Evolutionary conservation across 2,797 vertebrate genomes (phyloP), one percentile per base, ranked within the genome.

Genomic region (Arnoldichthys spilopterus): DNA sequence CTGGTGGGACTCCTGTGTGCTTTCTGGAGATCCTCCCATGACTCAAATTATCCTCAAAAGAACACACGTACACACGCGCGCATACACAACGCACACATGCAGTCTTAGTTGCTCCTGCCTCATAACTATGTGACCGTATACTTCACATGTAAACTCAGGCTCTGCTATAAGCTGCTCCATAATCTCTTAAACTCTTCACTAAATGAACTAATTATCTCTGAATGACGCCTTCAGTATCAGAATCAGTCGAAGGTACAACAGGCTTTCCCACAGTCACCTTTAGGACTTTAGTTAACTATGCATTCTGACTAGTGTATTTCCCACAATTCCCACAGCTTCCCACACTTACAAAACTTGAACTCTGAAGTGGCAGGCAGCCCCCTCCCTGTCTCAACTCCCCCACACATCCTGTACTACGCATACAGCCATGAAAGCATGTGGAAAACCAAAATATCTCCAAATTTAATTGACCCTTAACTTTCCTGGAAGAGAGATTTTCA

Each of bases 331-430:
- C 28, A 73, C 24, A 63, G 63, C 47, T 82, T 76, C 80, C 59
- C 32, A 59, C 70, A 77, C 78, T 72, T 82, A 54, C 43, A 77
- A 22, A 73, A 49, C 26, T 49, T 76, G n/a, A n/a, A n/a, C n/a
- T 72, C 34, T 45, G 3, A 59, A 51, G 59, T 24, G 32, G 24
- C 56, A 78, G 30, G 26, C 24, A 56, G 63, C 28, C 20, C 5
- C 28, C 34, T 37, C 3, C 37, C 37, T 1, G 4, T 4, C 16
- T 53, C 18, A 4, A n/a, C 40, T 72, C 72, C 45, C 66, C 16
- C 71, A 5, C 37, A 69, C 61, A 69, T 69, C 64, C 71, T 75
- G 70, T 59, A 20, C 58, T 28, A 18, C 30, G 30, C 8, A 66
- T 49, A 73, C 49, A 30, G 6, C 18, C 53, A 68, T 68, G 54